These are phyloP conservation scores for Knipowitschia caucasica DNA, from an alignment of 2,797 vertebrate genomes.

Conservation along the genomic window DNA sequence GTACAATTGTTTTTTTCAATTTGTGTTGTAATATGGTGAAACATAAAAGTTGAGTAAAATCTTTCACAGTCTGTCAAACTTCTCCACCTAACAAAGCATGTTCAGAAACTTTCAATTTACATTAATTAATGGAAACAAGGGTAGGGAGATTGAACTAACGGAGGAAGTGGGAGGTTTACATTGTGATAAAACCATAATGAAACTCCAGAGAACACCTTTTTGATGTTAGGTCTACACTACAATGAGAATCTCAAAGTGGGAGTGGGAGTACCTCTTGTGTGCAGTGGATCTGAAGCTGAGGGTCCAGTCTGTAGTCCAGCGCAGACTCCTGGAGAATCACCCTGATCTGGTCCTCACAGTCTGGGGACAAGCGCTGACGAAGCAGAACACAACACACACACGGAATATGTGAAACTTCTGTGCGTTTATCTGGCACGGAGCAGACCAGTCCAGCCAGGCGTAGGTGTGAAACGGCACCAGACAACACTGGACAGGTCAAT, in stretches of 20 bases:
- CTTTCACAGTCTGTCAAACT: too few species aligned
- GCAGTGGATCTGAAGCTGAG: constrained; percentile 94
- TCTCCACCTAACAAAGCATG: too few species aligned
- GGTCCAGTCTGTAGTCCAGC: constrained; percentile 94
- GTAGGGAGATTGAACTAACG: too few species aligned
- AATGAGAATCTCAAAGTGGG: neutral
- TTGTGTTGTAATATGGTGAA: too few species aligned
- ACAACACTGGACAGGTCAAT: neutral
- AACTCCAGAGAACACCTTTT: too few species aligned
- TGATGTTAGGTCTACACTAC: too few species aligned
- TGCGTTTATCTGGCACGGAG: neutral
- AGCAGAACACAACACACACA: neutral
- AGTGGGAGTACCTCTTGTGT: constrained; percentile 81
- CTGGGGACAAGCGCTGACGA: constrained; percentile 88
- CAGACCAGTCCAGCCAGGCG: neutral
- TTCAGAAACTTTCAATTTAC: too few species aligned
- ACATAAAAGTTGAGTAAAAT: too few species aligned
- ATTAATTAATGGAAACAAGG: too few species aligned
- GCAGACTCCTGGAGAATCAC: constrained; percentile 95
- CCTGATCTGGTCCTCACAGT: constrained; percentile 95
- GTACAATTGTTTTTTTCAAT: too few species aligned
- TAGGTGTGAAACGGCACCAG: neutral
- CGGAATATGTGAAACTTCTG: neutral
- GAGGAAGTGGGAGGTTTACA: too few species aligned
- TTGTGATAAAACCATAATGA: too few species aligned